These are phyloP conservation scores for Nysson spinosus DNA, from an alignment of 2,888 invertebrate species.

Conservation along the genomic window DNA sequence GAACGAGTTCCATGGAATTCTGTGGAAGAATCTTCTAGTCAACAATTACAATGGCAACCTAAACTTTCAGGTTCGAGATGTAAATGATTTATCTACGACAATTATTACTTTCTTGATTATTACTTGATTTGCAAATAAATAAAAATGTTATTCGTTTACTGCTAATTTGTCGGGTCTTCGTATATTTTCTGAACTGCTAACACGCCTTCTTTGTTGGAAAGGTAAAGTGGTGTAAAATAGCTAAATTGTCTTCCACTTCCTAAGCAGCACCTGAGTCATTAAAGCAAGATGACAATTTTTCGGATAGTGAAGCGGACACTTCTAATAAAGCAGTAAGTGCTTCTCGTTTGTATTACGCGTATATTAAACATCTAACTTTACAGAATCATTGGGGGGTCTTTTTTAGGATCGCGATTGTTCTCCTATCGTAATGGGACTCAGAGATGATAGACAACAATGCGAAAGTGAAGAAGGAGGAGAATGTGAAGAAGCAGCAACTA, in stretches of 20 bases:
- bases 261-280: constrained; percentile 61
- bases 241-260: constrained; percentile 65
- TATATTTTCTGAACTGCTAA: constrained; percentile 40
- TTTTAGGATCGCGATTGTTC: constrained; percentile 58
- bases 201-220: constrained; percentile 56
- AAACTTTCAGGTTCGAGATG: constrained; percentile 54
- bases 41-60: constrained; percentile 23
- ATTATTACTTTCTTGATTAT: constrained; percentile 20
- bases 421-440: constrained; percentile 48
- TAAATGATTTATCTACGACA: constrained; percentile 10
- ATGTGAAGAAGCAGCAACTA: constrained; percentile 82
- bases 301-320: constrained; percentile 60
- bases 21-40: constrained; percentile 27
- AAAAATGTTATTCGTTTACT: neutral
- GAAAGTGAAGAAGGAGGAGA: constrained; percentile 82
- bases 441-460: constrained; percentile 66
- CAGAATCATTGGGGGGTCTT: constrained; percentile 4
- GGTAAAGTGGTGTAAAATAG: constrained; percentile 50
- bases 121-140: constrained; percentile 7
- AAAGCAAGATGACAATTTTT: constrained; percentile 58
- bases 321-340: constrained; percentile 60
- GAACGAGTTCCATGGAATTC: constrained; percentile 21
- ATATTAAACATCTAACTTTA: no score
- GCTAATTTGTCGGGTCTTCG: constrained; percentile 4
- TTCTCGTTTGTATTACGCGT: no score